Base-by-base conservation (phyloP, 2,113 vertebrate genomes). In the Trinectes maculatus region DNA sequence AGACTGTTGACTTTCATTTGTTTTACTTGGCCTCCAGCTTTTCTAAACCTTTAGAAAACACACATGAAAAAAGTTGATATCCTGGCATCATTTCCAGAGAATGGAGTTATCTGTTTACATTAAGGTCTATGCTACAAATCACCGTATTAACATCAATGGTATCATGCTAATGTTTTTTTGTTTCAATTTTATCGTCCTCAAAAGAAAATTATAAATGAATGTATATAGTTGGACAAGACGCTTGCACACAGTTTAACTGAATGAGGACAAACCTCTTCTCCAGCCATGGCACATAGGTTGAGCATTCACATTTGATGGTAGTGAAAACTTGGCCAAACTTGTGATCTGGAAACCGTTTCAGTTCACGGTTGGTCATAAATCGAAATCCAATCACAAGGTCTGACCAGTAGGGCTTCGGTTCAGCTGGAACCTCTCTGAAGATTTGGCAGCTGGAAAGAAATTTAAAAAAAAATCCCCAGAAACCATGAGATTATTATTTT, bases 211-310 rank as follows among this genome's bases (percentile, higher is more conserved):
- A n/a, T n/a, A n/a, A n/a, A n/a, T n/a, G n/a, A n/a, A 19, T 49
- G 3, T n/a, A 6, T 19, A 51, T 8, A n/a, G 3, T 19, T 43
- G 52, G 10, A 71, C 6, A 6, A 33, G 21, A 53, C 16, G 16
- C 2, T 9, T 5, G 10, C 33, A 39, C 37, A 39, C 3, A 15
- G 6, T 42, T 51, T 55, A 26, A 1, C 25, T 5, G 4, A 3
- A n/a, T 18, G 1, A 6, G 4, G 13, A 73, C 56, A 21, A 62
- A 99, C 98, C 94, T 96, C 82, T 93, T 93, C 80, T 95, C 85
- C 55, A 99, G 74, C 98, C 98, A 99, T 0, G 91, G 92, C 52
- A 99, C 88, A 87, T 98, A 99, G n/a, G 43, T 52, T 16, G 86
- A 73, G 25, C 94, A 92, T 80, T 99, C 95, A 28, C 96, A 98